A percentile compares a stretch with the other conserved stretches of the same genome.
Conservation (phyloP, 2,888 invertebrate genomes). For the Aelia acuminata region DNA sequence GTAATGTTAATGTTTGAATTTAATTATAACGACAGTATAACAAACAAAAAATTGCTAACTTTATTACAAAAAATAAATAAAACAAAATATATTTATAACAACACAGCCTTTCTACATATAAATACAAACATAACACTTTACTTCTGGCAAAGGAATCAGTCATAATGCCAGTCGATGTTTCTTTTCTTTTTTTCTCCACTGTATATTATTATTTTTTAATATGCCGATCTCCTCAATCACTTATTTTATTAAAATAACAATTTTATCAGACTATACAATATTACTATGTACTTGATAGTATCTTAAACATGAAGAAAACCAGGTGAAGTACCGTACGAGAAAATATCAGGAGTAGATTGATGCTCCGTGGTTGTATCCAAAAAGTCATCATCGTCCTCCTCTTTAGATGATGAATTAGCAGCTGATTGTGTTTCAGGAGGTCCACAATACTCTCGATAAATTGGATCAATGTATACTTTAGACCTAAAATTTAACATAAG, state of each 20-base stretch:
- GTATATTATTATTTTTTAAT: background rate
- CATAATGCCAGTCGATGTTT: background rate
- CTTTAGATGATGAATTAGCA: slow-evolving; percentile 63
- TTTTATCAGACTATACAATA: background rate
- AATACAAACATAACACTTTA: slow-evolving; percentile 5
- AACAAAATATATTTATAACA: slow-evolving; percentile 49
- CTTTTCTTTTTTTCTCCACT: background rate
- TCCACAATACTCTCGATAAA: slow-evolving; percentile 74
- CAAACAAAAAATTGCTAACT: background rate
- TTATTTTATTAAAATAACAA: slow-evolving; percentile 12
- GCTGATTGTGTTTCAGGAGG: slow-evolving; percentile 67
- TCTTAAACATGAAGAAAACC: slow-evolving; percentile 68
- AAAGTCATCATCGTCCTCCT: slow-evolving; percentile 66
- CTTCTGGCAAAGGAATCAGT: slow-evolving; percentile 17
- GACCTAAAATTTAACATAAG: slow-evolving; percentile 69
- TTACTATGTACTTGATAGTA: background rate
- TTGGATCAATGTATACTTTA: slow-evolving; percentile 72
- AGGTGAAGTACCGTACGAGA: slow-evolving; percentile 71
- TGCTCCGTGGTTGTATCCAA: slow-evolving; percentile 65
- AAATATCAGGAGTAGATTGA: slow-evolving; percentile 66
- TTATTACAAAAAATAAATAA: slow-evolving; percentile 52
- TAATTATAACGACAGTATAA: slow-evolving; percentile 15
- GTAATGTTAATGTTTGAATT: slow-evolving; percentile 25
- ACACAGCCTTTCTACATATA: slow-evolving; percentile 49
- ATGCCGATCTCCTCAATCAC: background rate